Percentiles rank a stretch among this genome's conserved stretches.
Evolutionary conservation across 2,888 invertebrate species (phyloP).

Genomic region (Andrena camellia): DNA sequence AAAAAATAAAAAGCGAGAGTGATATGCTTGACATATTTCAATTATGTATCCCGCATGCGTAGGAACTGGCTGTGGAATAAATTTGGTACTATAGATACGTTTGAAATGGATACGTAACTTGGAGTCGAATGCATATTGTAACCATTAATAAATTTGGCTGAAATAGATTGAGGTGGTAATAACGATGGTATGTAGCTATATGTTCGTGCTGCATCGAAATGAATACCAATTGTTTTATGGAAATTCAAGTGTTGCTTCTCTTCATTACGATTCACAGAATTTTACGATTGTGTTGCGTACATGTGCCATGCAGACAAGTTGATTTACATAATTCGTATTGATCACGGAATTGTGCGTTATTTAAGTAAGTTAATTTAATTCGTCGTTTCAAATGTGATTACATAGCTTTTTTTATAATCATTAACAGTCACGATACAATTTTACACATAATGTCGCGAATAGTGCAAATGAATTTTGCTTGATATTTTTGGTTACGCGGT

Average conservation of each 20-base stretch:
- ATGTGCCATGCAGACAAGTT: conserved; percentile 60
- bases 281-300: conserved; percentile 61
- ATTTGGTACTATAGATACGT: conserved; percentile 54
- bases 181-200: conserved; percentile 46
- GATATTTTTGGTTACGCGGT: background rate
- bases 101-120: conserved; percentile 64
- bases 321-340: conserved; percentile 72
- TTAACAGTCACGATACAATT: background rate
- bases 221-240: conserved; percentile 75
- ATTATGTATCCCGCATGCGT: background rate
- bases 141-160: conserved; percentile 70
- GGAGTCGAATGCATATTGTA: conserved; percentile 69
- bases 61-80: conserved; percentile 51
- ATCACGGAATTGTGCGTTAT: conserved; percentile 63
- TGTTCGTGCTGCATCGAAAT: conserved; percentile 69
- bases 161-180: conserved; percentile 72
- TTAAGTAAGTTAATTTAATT: conserved; percentile 61
- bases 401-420: background rate
- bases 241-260: conserved; percentile 72
- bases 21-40: background rate
- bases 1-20: background rate
- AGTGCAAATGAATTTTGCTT: background rate
- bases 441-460: too few relatives aligned
- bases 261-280: conserved; percentile 72
- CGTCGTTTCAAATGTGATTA: conserved; percentile 21